These are phyloP conservation scores for Mnemiopsis leidyi DNA, from an alignment of 37 sponge, comb jelly and placozoan genomes.

Conservation along the genomic window DNA sequence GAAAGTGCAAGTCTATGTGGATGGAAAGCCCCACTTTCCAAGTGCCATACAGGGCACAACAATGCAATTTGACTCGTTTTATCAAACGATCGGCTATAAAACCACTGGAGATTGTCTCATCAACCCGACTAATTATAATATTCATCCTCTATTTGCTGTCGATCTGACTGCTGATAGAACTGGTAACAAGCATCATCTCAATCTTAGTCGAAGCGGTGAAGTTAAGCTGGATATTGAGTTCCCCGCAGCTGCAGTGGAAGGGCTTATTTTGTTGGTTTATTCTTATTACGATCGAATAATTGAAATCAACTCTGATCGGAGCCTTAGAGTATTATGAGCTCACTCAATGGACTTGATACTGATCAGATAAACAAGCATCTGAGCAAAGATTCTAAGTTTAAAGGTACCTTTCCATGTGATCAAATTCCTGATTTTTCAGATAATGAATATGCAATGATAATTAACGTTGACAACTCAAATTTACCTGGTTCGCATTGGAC, in stretches of 20 bases:
- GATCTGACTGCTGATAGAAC: background rate
- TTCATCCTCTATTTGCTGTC: background rate
- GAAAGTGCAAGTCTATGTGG: background rate
- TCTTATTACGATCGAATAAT: conserved; percentile 36
- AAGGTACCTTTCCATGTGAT: conserved; percentile 37
- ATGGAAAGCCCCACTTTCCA: background rate
- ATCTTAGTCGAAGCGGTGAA: background rate
- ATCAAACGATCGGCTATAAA: conserved; percentile 27
- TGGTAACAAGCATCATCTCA: background rate
- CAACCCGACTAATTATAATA: background rate
- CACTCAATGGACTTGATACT: background rate
- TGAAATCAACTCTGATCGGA: conserved; percentile 7
- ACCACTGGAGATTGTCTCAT: background rate
- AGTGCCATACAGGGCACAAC: background rate
- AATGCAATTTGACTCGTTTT: conserved; percentile 26
- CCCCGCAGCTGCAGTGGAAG: background rate
- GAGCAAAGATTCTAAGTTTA: background rate
- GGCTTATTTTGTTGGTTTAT: background rate
- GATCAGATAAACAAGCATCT: background rate
- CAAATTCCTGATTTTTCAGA: background rate
- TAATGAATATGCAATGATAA: conserved; percentile 28
- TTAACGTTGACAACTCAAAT: conserved; percentile 2
- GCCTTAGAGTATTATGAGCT: background rate
- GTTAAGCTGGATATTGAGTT: background rate
- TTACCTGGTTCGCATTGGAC: conserved; percentile 41